A percentile compares a stretch with the other conserved stretches of the same genome.
Evolutionary conservation across 2,888 invertebrate species (phyloP).

Genomic region (Eurytoma californica): DNA sequence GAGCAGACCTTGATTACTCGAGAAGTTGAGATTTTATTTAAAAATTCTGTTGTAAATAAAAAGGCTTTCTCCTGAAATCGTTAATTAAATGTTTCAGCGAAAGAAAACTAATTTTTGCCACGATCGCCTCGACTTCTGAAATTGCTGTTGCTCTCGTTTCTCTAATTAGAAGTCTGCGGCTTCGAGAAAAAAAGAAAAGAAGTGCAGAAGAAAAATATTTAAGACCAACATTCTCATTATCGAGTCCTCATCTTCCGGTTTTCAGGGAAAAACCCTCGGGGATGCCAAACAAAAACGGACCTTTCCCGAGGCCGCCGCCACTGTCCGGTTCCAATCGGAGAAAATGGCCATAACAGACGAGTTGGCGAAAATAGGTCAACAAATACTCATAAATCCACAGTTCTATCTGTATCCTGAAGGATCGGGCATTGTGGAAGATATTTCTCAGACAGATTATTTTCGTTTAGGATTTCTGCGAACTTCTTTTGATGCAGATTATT

Average conservation of each 20-base stretch:
- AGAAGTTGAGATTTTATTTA: too few species aligned
- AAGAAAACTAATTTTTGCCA: neutral
- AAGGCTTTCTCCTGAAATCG: neutral
- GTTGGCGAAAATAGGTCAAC: conserved; percentile 36
- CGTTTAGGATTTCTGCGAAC: neutral
- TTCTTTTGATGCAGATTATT: too few species aligned
- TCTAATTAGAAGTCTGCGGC: neutral
- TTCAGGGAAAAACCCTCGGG: neutral
- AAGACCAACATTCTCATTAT: conserved; percentile 45
- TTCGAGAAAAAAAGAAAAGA: neutral
- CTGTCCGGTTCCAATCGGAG: conserved; percentile 27
- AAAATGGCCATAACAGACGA: conserved; percentile 35
- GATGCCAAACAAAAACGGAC: conserved; percentile 30
- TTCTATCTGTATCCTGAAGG: conserved; percentile 13
- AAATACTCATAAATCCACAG: conserved; percentile 35
- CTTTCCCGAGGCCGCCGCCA: neutral
- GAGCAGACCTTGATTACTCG: too few species aligned
- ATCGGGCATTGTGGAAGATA: neutral
- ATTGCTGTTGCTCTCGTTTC: conserved; percentile 1
- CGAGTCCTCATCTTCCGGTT: conserved; percentile 39
- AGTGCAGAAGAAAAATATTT: conserved; percentile 30
- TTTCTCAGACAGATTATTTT: too few species aligned
- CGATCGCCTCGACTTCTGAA: conserved; percentile 5
- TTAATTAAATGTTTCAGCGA: conserved; percentile 13
- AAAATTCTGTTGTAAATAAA: neutral